Conservation (phyloP, 1,140 invertebrate species). For the Meloidogyne exigua region DNA sequence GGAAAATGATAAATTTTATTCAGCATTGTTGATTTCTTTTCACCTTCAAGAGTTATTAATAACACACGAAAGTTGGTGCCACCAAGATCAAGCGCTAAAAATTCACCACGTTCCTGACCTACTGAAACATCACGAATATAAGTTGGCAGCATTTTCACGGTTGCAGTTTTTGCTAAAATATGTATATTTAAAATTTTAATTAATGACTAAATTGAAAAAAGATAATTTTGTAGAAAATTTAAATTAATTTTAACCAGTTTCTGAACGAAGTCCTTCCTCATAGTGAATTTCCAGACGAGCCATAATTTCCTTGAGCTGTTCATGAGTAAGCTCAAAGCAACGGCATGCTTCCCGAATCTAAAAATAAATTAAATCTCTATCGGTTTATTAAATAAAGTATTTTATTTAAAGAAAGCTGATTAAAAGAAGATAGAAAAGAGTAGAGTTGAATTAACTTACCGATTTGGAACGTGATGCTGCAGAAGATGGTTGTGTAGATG, state of each 20-base stretch:
- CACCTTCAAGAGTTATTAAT: conserved; percentile 75
- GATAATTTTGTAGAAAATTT: too few relatives aligned
- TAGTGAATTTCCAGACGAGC: conserved; percentile 47
- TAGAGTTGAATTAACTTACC: not conserved
- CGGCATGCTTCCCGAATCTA: conserved; percentile 53
- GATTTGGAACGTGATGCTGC: not conserved
- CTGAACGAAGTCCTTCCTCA: conserved; percentile 42
- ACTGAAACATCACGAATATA: conserved; percentile 93
- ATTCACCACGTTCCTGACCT: conserved; percentile 92
- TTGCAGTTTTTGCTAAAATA: conserved; percentile 48
- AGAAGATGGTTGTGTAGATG: not conserved
- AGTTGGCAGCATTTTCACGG: conserved; percentile 74
- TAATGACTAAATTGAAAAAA: too few relatives aligned
- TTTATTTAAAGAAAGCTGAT: too few relatives aligned
- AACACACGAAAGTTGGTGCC: conserved; percentile 97
- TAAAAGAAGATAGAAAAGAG: too few relatives aligned
- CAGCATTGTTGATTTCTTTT: too few relatives aligned
- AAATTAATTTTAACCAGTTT: conserved; percentile 45
- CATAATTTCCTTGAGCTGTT: conserved; percentile 44
- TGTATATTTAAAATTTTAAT: too few relatives aligned
- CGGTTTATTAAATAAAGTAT: too few relatives aligned
- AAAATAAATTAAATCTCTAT: too few relatives aligned
- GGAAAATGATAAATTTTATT: too few relatives aligned
- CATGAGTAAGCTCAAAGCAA: conserved; percentile 45
- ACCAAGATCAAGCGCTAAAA: conserved; percentile 91